Base-by-base conservation (phyloP, 2,113 vertebrate species). In the Glareola pratincola region DNA sequence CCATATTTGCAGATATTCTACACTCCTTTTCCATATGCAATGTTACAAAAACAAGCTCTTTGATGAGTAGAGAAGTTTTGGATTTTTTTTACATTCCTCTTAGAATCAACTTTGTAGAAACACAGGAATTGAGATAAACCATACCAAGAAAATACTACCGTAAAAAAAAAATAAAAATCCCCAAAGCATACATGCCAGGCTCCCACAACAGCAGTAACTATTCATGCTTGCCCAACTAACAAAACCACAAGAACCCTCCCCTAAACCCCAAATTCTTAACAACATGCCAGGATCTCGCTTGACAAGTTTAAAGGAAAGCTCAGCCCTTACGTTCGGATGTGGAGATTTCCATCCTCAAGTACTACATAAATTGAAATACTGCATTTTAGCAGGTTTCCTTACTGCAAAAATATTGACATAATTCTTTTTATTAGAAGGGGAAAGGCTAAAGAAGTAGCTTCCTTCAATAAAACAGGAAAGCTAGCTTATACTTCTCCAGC, bases 71-170 rank as follows among this genome's bases (percentile, higher is more conserved):
- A 80, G 94, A 96, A 69, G 45, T 63, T 34, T 1, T 12, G 34
- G 5, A 37, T 74, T 85, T 90, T 72, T 93, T 92, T 62, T 13
- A 59, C 21, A 36, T 8, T 43, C 9, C 19, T 22, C 15, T 21
- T 67, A 47, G n/a, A 51, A 94, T 92, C 43, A 86, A 54, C 68
- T 87, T 71, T 50, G 14, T 92, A 69, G 59, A 86, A 96, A 92
- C 43, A 95, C 95, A 95, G 50, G 36, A 95, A 69, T 20, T 5
- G n/a, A 82, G 84, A 95, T 48, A 89, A 79, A 85, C 62, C 34
- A 81, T 50, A 66, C 18, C 51, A 85, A 84, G 45, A 92, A 97
- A 97, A 94, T 72, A 85, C 8, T 59, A 82, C 71, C 71, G 91
- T 75, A 37, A 71, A 92, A 95, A 57, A 10, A 90, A 95, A 57